Conservation (phyloP, 2,113 vertebrate genomes). For the Xiphorhynchus elegans region DNA sequence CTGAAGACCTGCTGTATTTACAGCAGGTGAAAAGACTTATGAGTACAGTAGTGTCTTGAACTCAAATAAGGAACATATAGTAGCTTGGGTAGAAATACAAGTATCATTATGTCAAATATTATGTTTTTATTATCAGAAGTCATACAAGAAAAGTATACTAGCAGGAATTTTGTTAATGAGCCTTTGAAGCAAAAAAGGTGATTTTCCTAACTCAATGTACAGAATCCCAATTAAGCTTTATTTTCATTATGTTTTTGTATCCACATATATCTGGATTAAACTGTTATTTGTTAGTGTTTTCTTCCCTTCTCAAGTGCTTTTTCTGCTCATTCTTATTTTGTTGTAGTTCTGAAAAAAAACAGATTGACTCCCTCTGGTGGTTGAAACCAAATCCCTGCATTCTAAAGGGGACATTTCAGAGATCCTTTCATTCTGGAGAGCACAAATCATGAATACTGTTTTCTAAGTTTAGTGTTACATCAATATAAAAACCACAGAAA, state of each 20-base stretch:
- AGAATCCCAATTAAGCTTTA: not conserved
- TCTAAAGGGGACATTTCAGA: not conserved
- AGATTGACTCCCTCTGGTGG: slow-evolving; percentile 52
- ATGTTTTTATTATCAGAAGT: not conserved
- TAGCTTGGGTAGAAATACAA: not conserved
- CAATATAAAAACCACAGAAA: not conserved
- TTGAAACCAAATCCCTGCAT: not conserved
- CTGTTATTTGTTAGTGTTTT: not conserved
- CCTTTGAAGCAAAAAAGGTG: not conserved
- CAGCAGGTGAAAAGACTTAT: slow-evolving; percentile 41
- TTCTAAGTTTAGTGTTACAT: not conserved
- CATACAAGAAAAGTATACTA: not conserved
- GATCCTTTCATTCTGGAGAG: not conserved
- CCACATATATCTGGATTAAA: not conserved
- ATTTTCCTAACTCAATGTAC: not conserved
- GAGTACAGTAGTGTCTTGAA: slow-evolving; percentile 31
- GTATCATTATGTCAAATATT: not conserved
- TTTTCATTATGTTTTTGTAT: not conserved
- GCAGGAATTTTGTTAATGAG: not conserved
- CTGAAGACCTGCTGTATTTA: slow-evolving; percentile 56
- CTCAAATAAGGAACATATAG: not conserved
- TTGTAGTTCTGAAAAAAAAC: not conserved
- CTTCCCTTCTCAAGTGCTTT: not conserved
- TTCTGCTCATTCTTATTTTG: not conserved
- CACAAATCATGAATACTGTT: not conserved